Conservation (phyloP, 2,888 invertebrate genomes). For the Melinaea menophilus region DNA sequence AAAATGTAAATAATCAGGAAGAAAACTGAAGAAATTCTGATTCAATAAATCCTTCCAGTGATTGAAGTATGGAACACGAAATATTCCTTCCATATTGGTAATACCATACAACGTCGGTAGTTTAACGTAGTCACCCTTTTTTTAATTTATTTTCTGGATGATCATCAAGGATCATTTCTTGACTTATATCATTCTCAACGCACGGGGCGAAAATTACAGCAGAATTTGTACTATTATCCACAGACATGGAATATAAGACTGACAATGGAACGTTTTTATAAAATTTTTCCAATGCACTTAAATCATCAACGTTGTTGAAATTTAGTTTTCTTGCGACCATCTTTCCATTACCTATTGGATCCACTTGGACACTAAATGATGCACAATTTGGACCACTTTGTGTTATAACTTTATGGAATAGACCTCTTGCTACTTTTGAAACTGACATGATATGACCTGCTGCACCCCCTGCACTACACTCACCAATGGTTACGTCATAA, state of each 20-base stretch:
- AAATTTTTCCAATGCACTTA: slow-evolving; percentile 45
- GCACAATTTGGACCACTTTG: slow-evolving; percentile 45
- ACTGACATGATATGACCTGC: slow-evolving; percentile 47
- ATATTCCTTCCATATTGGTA: slow-evolving; percentile 40
- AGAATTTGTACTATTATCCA: slow-evolving; percentile 28
- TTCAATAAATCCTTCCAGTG: slow-evolving; percentile 43
- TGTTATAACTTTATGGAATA: slow-evolving; percentile 50
- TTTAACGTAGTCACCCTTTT: slow-evolving; percentile 37
- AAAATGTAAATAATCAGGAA: slow-evolving; percentile 47
- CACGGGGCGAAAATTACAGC: slow-evolving; percentile 35
- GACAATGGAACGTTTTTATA: slow-evolving; percentile 42
- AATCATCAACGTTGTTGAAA: slow-evolving; percentile 39
- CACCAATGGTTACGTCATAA: slow-evolving; percentile 48
- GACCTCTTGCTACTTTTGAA: slow-evolving; percentile 41
- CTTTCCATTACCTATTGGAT: slow-evolving; percentile 47
- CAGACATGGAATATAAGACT: slow-evolving; percentile 28
- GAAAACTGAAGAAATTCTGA: slow-evolving; percentile 45
- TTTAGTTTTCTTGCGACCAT: slow-evolving; percentile 39
- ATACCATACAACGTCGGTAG: slow-evolving; percentile 45
- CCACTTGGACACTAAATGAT: slow-evolving; percentile 39
- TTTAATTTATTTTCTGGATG: slow-evolving; percentile 42
- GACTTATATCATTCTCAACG: slow-evolving; percentile 37
- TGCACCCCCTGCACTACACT: slow-evolving; percentile 48
- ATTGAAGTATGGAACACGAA: slow-evolving; percentile 32
- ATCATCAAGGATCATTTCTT: slow-evolving; percentile 40